phyloP scores from a whole-genome alignment of 2,888 invertebrate species.

The Zeuzera pyrina region DNA sequence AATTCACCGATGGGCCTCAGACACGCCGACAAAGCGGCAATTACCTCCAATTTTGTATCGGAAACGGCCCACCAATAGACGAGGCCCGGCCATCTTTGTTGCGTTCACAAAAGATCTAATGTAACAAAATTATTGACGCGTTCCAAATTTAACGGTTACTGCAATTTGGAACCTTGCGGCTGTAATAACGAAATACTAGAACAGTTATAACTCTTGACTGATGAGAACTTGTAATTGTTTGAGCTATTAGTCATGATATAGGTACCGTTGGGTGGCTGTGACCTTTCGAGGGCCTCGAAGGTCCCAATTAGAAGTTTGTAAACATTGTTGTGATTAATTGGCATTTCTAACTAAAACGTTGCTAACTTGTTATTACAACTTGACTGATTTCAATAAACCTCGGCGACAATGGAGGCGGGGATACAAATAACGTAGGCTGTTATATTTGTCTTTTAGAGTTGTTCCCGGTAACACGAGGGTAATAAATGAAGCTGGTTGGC shows the following conservation, averaged over 20 bases:
- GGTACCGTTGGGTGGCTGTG: neutral
- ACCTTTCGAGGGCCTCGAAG: slow-evolving; percentile 1
- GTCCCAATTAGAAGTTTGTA: slow-evolving; percentile 2
- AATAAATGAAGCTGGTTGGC: no score
- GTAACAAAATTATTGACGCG: neutral
- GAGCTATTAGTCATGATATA: slow-evolving; percentile 1
- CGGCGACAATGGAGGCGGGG: no score
- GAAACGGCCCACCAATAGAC: slow-evolving; percentile 13
- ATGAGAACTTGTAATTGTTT: neutral
- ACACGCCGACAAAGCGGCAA: slow-evolving; percentile 9
- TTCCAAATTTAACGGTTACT: neutral
- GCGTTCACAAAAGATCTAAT: neutral
- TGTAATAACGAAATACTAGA: neutral
- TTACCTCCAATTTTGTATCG: slow-evolving; percentile 15
- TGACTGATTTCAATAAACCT: neutral
- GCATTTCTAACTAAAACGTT: slow-evolving; percentile 1
- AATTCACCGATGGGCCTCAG: slow-evolving; percentile 10
- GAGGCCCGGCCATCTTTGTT: slow-evolving; percentile 13
- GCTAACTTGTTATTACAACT: neutral
- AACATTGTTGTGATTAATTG: slow-evolving; percentile 1
- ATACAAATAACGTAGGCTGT: no score
- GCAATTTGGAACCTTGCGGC: no score
- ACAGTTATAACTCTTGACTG: neutral
- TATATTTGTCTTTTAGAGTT: no score
- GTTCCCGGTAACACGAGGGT: no score